Conservation (phyloP, 2,797 vertebrate species). For the Anguilla pacifica region DNA sequence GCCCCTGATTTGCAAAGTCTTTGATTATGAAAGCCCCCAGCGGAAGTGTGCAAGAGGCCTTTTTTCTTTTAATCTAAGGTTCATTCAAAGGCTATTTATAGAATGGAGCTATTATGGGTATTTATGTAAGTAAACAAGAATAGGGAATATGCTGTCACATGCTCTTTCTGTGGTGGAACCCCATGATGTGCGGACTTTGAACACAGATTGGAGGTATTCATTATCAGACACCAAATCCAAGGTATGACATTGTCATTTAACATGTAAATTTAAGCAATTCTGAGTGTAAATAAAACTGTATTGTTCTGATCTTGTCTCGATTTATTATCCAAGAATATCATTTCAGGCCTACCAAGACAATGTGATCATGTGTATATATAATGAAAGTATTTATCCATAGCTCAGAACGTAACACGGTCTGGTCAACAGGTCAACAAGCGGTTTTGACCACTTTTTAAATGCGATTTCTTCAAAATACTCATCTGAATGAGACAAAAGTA, state of each 20-base stretch:
- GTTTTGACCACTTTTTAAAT: neutral
- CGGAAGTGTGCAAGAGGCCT: constrained; percentile 22
- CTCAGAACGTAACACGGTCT: neutral
- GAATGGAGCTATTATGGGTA: constrained; percentile 19
- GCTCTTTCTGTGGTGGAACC: constrained; percentile 12
- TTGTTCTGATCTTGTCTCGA: neutral
- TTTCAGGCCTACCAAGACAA: neutral
- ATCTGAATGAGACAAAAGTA: neutral
- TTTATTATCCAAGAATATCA: neutral
- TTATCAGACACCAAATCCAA: neutral
- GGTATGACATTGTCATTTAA: neutral
- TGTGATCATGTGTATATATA: neutral
- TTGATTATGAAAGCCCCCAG: constrained; percentile 25
- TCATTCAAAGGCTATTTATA: constrained; percentile 38
- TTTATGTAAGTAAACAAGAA: constrained; percentile 27
- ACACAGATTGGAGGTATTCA: neutral
- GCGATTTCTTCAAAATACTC: neutral
- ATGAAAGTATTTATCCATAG: neutral
- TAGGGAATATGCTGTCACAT: constrained; percentile 6
- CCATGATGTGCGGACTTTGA: constrained; percentile 4
- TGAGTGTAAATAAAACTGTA: neutral
- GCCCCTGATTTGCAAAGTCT: constrained; percentile 23
- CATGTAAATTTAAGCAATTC: neutral
- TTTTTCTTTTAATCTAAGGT: constrained; percentile 35
- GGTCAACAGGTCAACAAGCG: neutral